Evolutionary conservation across 2,797 vertebrate species (phyloP), one percentile per base, ranked within the genome.

Genomic region (Hydrolagus colliei): DNA sequence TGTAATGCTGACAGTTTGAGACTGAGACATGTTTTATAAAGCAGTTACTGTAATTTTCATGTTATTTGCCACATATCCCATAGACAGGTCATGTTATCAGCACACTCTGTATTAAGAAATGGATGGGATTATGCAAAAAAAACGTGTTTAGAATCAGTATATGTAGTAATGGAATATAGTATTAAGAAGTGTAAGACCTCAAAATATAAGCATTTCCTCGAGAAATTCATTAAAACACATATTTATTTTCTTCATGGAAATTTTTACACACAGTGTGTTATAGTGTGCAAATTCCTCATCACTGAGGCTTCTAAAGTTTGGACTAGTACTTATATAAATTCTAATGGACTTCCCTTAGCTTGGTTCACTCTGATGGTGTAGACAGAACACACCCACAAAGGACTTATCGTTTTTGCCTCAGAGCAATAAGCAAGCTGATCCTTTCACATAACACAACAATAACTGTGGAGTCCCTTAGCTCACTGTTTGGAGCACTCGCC

Each of bases 351-450:
- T 52, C 52, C 35, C 18, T 76, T 52, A 59, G 11, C 16, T 76
- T 59, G 16, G 32, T 52, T 76, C 12, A 35, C n/a, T 13, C 18
- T 61, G 75, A 9, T 77, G 41, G 52, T 77, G 52, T 61, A 61
- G 52, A 20, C 12, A 4, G n/a, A 20, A 59, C 18, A 3, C 41
- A 10, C 18, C 41, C 10, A 20, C 41, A 20, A 9, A 76, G 74
- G 16, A 18, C 52, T 61, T 20, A 59, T 22, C 22, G 3, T 16
- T 91, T 92, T 90, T 89, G 93, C 94, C 41, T 93, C 90, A 86
- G 92, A 93, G 94, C 92, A 87, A 88, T 94, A 93, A 95, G 93
- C 94, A 93, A 88, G 74, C 88, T 91, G 92, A 92, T 93, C 93
- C 91, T 89, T 90, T 87, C 86, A 87, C 90, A 92, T 91, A 92